Percentiles rank a stretch among this genome's conserved stretches.
phyloP scores from a whole-genome alignment of 2,797 vertebrate genomes.

The Oreochromis grahami region DNA sequence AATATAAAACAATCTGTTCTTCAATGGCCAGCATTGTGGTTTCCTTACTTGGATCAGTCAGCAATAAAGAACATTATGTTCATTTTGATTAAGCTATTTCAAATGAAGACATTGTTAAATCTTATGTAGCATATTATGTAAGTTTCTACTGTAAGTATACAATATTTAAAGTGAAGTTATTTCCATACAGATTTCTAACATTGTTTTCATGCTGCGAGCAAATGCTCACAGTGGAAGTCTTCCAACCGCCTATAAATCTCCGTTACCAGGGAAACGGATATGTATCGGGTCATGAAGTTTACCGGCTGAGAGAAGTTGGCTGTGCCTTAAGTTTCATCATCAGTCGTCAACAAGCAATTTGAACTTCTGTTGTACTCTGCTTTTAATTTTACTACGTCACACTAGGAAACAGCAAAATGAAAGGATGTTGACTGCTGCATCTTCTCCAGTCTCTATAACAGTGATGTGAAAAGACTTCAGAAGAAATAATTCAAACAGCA shows the following conservation, averaged over 20 bases:
- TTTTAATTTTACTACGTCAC: background rate
- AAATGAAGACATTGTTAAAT: background rate
- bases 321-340: background rate
- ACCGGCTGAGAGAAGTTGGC: background rate
- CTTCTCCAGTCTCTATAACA: background rate
- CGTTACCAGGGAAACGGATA: constrained; percentile 29
- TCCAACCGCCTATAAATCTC: constrained; percentile 12
- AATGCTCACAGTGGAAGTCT: constrained; percentile 10
- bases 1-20: background rate
- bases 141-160: background rate
- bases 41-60: background rate
- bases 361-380: background rate
- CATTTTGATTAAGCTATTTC: background rate
- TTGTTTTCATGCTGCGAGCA: constrained; percentile 16
- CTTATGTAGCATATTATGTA: background rate
- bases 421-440: background rate
- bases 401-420: background rate
- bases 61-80: background rate
- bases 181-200: background rate
- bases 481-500: background rate
- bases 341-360: background rate
- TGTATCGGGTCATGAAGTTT: background rate
- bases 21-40: background rate
- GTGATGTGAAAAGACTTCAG: accelerated
- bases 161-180: background rate